Percentiles rank a stretch among this genome's conserved stretches.
These are phyloP conservation scores for Aplodontia rufa DNA, from an alignment of 2,113 vertebrate species.

Conservation along the genomic window DNA sequence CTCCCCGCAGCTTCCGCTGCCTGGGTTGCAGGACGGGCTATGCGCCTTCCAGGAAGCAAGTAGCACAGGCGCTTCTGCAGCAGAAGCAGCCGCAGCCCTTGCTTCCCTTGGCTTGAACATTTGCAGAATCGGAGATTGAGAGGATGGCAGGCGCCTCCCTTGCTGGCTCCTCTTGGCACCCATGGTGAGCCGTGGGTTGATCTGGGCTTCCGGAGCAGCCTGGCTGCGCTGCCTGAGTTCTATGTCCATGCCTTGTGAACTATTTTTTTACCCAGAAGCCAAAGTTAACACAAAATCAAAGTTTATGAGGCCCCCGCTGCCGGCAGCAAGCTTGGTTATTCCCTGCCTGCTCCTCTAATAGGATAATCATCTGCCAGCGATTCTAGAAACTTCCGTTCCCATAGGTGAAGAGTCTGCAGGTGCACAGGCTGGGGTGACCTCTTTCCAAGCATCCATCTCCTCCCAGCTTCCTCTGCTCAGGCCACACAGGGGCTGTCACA, in stretches of 20 bases:
- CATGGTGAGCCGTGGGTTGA: rapidly evolving
- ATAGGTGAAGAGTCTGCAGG: not conserved
- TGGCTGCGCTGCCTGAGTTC: not conserved
- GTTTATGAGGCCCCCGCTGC: not conserved
- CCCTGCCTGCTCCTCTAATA: not conserved
- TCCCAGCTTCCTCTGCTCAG: rapidly evolving
- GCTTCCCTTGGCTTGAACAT: not conserved
- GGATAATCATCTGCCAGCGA: not conserved
- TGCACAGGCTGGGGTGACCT: rapidly evolving
- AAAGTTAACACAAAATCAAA: not conserved
- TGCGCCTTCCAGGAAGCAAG: rapidly evolving
- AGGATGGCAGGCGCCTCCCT: rapidly evolving
- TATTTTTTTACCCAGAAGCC: not conserved
- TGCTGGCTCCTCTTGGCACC: rapidly evolving
- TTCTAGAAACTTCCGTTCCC: not conserved
- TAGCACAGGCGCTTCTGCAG: rapidly evolving
- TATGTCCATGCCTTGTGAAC: not conserved
- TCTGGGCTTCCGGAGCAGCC: not conserved
- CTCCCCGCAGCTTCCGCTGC: rapidly evolving
- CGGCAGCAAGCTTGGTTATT: rapidly evolving
- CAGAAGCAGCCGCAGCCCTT: rapidly evolving
- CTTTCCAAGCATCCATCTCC: not conserved
- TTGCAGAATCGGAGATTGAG: not conserved
- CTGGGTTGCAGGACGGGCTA: rapidly evolving
- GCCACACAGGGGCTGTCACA: not conserved